Evolutionary conservation across 2,797 vertebrate genomes (phyloP).

Genomic region (Coreius guichenoti): DNA sequence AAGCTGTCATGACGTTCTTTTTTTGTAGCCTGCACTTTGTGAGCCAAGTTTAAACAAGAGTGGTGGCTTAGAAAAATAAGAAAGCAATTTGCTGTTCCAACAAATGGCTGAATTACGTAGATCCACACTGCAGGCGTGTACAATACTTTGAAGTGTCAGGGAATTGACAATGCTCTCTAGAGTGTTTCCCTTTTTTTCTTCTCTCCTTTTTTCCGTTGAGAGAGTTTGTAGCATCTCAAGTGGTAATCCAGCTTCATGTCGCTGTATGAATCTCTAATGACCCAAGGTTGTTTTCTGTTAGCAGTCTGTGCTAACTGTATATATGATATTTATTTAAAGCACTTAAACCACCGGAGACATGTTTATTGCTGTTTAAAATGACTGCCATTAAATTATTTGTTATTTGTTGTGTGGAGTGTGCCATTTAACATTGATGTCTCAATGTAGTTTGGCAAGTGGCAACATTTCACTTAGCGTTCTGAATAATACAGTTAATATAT

Average conservation of each 20-base stretch:
- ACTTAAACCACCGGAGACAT: slow-evolving; percentile 7
- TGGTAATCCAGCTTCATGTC: slow-evolving; percentile 22
- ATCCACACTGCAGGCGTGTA: slow-evolving; percentile 46
- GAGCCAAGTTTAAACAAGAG: slow-evolving; percentile 57
- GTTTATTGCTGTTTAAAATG: slow-evolving; percentile 20
- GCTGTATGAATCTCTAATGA: slow-evolving; percentile 28
- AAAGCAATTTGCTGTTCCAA: slow-evolving; percentile 57
- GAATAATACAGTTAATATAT: slow-evolving; percentile 16
- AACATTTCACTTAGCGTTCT: neutral
- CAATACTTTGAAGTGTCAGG: slow-evolving; percentile 50
- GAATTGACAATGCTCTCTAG: slow-evolving; percentile 40
- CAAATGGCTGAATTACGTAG: slow-evolving; percentile 53
- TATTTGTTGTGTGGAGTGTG: slow-evolving; percentile 17
- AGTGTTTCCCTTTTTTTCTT: slow-evolving; percentile 17
- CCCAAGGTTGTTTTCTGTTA: slow-evolving; percentile 19
- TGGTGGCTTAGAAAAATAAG: slow-evolving; percentile 39
- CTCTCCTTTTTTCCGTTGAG: neutral
- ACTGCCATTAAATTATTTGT: slow-evolving; percentile 12
- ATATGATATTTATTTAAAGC: slow-evolving; percentile 13
- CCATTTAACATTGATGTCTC: slow-evolving; percentile 5
- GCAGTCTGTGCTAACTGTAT: neutral
- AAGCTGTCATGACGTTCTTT: slow-evolving; percentile 53
- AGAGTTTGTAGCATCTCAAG: slow-evolving; percentile 36
- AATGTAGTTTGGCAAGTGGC: slow-evolving; percentile 15
- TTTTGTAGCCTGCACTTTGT: slow-evolving; percentile 37